phyloP scores from a whole-genome alignment of 2,888 invertebrate species.

The Mallateleia sp. region DNA sequence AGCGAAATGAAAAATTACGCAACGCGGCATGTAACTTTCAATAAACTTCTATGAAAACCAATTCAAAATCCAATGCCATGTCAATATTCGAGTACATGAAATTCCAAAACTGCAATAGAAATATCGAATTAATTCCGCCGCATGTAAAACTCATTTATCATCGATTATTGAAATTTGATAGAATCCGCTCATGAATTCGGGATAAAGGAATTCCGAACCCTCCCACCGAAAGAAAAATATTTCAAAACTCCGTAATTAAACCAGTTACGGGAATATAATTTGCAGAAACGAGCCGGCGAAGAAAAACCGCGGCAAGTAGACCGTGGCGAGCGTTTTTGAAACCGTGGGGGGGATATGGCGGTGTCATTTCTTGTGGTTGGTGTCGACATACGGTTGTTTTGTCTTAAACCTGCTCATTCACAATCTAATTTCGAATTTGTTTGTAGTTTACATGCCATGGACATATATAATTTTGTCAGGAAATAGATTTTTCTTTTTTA shows the following conservation, averaged over 20 bases:
- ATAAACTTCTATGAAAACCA: constrained; percentile 36
- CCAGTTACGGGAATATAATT: constrained; percentile 5
- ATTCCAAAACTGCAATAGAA: constrained; percentile 52
- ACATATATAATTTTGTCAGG: no score
- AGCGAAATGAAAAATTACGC: no score
- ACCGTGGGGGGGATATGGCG: no score
- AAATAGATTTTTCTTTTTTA: no score
- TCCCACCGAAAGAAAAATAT: constrained; percentile 17
- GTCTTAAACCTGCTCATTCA: no score
- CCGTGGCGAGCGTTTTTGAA: no score
- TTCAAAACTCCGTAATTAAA: constrained; percentile 2
- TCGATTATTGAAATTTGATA: constrained; percentile 52
- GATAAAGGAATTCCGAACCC: constrained; percentile 17
- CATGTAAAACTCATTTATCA: constrained; percentile 40
- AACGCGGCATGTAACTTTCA: constrained; percentile 16
- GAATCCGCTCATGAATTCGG: constrained; percentile 42
- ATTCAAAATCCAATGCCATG: constrained; percentile 26
- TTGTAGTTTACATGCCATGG: no score
- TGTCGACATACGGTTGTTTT: no score
- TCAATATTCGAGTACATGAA: constrained; percentile 16
- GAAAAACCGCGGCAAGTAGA: no score
- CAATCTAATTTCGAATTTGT: no score
- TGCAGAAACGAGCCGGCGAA: neutral
- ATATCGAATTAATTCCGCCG: constrained; percentile 25
- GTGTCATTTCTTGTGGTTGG: no score